Base-by-base conservation (phyloP, 2,797 vertebrate genomes). In the Sebastes oblongus region DNA sequence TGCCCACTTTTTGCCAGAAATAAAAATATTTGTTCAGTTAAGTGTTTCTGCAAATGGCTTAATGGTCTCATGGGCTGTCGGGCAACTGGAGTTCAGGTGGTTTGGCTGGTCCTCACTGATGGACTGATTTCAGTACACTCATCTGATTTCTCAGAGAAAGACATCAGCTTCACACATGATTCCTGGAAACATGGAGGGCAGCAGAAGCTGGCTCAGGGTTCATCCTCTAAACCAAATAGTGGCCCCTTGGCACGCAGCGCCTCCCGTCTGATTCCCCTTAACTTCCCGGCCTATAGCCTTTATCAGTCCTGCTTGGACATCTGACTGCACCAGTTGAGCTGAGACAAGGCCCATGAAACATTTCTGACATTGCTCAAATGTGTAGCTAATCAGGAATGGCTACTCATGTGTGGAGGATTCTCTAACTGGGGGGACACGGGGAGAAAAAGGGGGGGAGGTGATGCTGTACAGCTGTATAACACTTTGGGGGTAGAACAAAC, bases 361-460 rank as follows among this genome's bases (percentile, higher is more conserved):
- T 94, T 92, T 93, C 85, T 93, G 91, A 95, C 93, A 94, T 94
- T 91, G 87, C 89, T 92, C 75, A 60, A 92, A 93, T 93, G 92
- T 93, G 93, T 95, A 81, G 85, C 93, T 84, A 94, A 95, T 95
- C 92, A 87, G 91, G 93, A 95, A 94, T 90, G 88, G 85, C 80
- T 83, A 82, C 83, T 92, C 88, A 90, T 82, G 85, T 92, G 87
- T 83, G 56, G 76, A 75, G 77, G 83, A 79, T 86, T 75, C 79
- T 89, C 83, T 78, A 73, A 89, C 78, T 67, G 64, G 70, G 52
- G 70, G 70, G 77, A 67, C 80, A 70, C 6, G 59, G 9, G 80
- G 78, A 66, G 29, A 50, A 24, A 72, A 55, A 60, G 18, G 20
- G 50, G 56, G 71, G 71, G 73, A 65, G 74, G 75, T 6, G 77